These are phyloP conservation scores for Chelonia mydas DNA, from an alignment of 2,797 vertebrate species.

Conservation along the genomic window DNA sequence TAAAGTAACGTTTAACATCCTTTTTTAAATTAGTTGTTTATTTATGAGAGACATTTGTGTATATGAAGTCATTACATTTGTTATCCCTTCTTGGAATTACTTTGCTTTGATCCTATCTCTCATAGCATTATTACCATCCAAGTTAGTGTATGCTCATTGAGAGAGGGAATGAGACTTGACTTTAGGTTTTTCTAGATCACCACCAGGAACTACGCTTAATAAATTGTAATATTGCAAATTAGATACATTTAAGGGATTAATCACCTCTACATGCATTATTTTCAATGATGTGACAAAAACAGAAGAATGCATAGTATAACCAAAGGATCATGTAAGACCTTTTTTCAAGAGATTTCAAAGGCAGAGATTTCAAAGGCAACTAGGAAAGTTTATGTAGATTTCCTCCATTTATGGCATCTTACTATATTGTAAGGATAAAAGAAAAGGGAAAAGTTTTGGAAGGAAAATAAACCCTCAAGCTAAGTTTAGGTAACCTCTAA, in stretches of 20 bases:
- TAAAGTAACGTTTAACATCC: neutral
- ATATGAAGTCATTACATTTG: neutral
- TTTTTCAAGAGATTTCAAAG: neutral
- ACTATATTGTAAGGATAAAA: neutral
- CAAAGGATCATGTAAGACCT: neutral
- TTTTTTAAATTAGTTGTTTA: slow-evolving; percentile 1
- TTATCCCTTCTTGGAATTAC: neutral
- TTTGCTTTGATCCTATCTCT: slow-evolving; percentile 1
- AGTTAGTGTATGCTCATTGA: neutral
- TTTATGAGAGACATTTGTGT: neutral
- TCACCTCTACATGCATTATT: neutral
- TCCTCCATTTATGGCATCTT: neutral
- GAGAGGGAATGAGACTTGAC: neutral
- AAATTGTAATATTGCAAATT: neutral
- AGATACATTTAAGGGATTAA: neutral
- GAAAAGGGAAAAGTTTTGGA: neutral
- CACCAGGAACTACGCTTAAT: neutral
- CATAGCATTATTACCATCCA: neutral
- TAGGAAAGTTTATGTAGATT: neutral
- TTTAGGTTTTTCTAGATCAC: neutral
- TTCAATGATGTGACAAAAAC: neutral
- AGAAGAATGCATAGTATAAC: neutral
- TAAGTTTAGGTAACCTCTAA: neutral
- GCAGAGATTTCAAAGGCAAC: neutral
- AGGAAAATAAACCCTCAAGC: neutral